A percentile compares a stretch with the other conserved stretches of the same genome.
phyloP scores from a whole-genome alignment of 2,113 vertebrate genomes.

The Tor tambroides region DNA sequence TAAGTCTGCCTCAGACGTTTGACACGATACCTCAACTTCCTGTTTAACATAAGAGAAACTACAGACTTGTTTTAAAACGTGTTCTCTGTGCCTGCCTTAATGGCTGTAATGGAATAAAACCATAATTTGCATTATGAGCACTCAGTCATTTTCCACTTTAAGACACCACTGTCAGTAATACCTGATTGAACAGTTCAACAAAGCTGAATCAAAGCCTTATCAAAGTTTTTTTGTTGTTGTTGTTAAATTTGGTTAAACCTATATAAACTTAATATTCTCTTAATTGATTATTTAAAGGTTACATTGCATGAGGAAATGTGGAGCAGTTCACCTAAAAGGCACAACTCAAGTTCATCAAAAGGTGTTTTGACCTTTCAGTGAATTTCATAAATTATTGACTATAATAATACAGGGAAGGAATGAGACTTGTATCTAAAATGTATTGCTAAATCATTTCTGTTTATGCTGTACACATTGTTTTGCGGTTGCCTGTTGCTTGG shows the following conservation, averaged over 20 bases:
- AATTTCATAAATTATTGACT: neutral
- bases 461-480: neutral
- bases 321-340: neutral
- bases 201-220: neutral
- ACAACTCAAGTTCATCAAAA: neutral
- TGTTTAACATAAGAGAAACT: neutral
- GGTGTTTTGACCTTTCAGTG: neutral
- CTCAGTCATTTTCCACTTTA: neutral
- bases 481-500: neutral
- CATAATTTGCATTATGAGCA: neutral
- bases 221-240: too few relatives aligned
- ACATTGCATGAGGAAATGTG: neutral
- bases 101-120: neutral
- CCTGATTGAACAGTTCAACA: too few relatives aligned
- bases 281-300: conserved; percentile 3
- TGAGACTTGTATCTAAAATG: neutral
- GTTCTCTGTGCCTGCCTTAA: neutral
- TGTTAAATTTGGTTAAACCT: neutral
- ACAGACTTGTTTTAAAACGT: neutral
- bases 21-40: conserved; percentile 32
- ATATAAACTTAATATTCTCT: neutral
- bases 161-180: neutral
- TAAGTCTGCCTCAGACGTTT: neutral
- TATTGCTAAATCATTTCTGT: neutral
- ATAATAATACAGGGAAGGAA: neutral